Evolutionary conservation across 2,797 vertebrate genomes (phyloP), one percentile per base, ranked within the genome.

Genomic region (Sphenodon punctatus): DNA sequence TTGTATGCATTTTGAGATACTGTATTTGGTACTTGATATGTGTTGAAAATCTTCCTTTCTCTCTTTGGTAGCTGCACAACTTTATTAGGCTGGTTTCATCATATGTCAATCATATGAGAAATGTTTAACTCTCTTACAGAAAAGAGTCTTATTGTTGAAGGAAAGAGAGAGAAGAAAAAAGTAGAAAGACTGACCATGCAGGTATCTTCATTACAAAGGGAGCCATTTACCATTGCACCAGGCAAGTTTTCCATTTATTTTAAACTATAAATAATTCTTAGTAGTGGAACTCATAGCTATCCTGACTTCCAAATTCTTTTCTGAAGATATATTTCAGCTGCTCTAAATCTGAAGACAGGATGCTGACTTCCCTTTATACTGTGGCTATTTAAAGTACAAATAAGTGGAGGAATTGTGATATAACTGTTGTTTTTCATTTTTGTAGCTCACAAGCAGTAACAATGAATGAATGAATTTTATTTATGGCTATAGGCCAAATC

Each of bases 131-230:
- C 20, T 91, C 78, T 95, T 95, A 59, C 91, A 96, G 96, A 97
- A 91, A 96, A 96, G 83, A 96, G 95, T 70, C 96, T 96, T 25
- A 97, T 99, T 12, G 79, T 99, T 41, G 97, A 98, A 94, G 98
- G 98, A 19, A 99, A 99, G 85, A 94, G 98, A 51, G 95, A 98
- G 34, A 99, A 98, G 90, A 99, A 98, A 87, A 97, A 97, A 1
- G 97, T 99, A 12, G 97, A 98, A 88, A 95, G 98, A 61, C 93
- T 99, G 43, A 97, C 98, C 27, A 95, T 98, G 87, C 98, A 98
- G 88, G 96, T 97, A 2, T 96, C 96, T 1, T 97, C 97, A 1
- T 95, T 97, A 49, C 96, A 96, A 82, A 97, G 95, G 86, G 97
- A 98, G 67, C 97, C 97, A 79, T 96, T 97, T 59, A 97, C 96